Evolutionary conservation across 2,113 vertebrate species (phyloP).

Genomic region (Chiloscyllium plagiosum): DNA sequence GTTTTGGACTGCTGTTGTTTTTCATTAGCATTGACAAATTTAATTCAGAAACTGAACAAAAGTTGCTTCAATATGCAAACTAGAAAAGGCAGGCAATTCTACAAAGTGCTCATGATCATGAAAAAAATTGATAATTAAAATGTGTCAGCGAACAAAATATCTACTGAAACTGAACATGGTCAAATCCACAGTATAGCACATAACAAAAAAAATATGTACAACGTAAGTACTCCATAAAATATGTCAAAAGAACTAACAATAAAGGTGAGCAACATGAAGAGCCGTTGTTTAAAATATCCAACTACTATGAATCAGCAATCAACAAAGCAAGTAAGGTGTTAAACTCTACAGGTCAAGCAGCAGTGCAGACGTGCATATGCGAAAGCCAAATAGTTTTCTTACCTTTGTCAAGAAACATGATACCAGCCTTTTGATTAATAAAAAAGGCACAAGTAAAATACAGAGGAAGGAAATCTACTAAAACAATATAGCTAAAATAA

Average conservation of each 20-base stretch:
- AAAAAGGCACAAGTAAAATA: neutral
- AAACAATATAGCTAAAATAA: neutral
- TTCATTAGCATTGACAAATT: neutral
- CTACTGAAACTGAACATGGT: neutral
- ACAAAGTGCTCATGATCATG: neutral
- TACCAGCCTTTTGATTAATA: neutral
- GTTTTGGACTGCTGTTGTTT: neutral
- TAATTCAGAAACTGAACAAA: neutral
- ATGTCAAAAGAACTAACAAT: neutral
- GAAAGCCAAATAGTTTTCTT: neutral
- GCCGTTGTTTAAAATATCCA: neutral
- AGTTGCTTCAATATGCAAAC: neutral
- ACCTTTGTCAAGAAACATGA: neutral
- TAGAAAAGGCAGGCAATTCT: neutral
- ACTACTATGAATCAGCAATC: neutral
- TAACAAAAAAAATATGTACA: neutral
- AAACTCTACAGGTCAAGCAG: neutral
- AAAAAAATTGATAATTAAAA: neutral
- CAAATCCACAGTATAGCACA: neutral
- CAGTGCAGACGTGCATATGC: neutral
- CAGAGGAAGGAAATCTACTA: neutral
- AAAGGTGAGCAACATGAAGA: neutral
- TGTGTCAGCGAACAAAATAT: neutral
- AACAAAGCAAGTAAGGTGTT: neutral
- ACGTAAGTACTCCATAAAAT: neutral